Evolutionary conservation across 1,140 invertebrate genomes (phyloP).

Genomic region (Drosophila serrata): DNA sequence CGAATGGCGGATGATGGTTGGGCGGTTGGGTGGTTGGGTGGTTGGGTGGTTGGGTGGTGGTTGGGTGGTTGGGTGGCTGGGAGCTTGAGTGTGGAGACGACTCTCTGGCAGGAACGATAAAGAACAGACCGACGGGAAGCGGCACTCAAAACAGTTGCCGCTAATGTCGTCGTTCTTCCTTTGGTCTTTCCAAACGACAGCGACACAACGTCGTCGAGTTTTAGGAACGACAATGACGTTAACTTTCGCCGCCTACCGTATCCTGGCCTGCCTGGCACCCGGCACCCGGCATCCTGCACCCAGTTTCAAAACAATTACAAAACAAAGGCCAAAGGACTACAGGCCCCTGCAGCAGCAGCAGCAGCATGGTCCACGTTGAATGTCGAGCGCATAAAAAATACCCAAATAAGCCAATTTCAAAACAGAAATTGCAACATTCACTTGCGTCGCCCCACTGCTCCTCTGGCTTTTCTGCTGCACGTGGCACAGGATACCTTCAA

Average conservation of each 20-base stretch:
- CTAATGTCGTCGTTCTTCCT: slow-evolving; percentile 76
- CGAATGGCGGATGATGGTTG: slow-evolving; percentile 3
- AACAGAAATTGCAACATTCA: slow-evolving; percentile 68
- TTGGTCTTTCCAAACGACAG: slow-evolving; percentile 47
- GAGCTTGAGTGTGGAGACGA: background rate
- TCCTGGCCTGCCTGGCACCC: slow-evolving; percentile 23
- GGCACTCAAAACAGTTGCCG: slow-evolving; percentile 82
- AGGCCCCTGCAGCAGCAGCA: slow-evolving; percentile 26
- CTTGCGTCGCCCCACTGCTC: background rate
- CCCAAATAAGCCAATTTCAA: slow-evolving; percentile 80
- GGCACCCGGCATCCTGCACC: slow-evolving; percentile 1
- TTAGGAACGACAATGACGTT: slow-evolving; percentile 69
- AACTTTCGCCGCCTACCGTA: slow-evolving; percentile 77
- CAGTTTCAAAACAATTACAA: slow-evolving; percentile 78
- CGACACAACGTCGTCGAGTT: slow-evolving; percentile 48
- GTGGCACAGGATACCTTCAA: slow-evolving; percentile 20
- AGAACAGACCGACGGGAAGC: slow-evolving; percentile 76
- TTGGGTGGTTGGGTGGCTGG: background rate
- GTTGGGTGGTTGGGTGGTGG: background rate
- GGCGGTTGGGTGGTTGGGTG: background rate
- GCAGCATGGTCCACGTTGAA: slow-evolving; percentile 29
- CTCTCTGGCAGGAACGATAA: slow-evolving; percentile 50
- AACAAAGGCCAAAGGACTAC: slow-evolving; percentile 66
- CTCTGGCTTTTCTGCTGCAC: slow-evolving; percentile 10
- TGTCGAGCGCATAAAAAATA: slow-evolving; percentile 67